These are phyloP conservation scores for Camelus dromedarius DNA, from an alignment of 2,113 vertebrate species.

Conservation along the genomic window DNA sequence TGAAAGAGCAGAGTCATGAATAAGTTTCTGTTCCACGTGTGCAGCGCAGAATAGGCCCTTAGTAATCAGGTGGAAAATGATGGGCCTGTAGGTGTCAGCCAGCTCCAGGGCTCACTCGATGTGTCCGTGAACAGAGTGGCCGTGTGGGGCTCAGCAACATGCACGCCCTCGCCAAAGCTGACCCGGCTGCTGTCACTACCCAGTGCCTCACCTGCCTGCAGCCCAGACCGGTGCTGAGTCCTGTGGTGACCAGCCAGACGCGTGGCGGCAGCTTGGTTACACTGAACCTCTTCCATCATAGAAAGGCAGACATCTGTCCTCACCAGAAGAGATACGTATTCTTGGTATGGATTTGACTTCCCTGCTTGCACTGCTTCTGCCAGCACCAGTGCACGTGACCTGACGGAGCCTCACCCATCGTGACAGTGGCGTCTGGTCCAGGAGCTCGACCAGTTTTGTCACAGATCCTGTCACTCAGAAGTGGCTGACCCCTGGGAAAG, in stretches of 20 bases:
- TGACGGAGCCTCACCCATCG: neutral
- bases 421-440: neutral
- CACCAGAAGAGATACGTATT: neutral
- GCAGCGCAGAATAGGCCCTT: neutral
- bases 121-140: neutral
- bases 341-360: neutral
- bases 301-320: neutral
- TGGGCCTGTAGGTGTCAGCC: neutral
- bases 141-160: neutral
- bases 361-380: neutral
- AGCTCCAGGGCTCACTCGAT: neutral
- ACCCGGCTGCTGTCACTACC: rapidly evolving
- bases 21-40: neutral
- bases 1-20: neutral
- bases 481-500: neutral
- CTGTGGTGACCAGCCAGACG: neutral
- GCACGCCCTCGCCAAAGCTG: neutral
- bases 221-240: neutral
- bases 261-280: neutral
- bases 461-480: neutral
- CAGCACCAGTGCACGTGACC: neutral
- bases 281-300: neutral
- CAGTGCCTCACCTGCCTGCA: neutral
- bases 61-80: neutral
- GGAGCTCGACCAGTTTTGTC: neutral